phyloP scores from a whole-genome alignment of 2,888 invertebrate genomes.

The Boloria euphrosyne region DNA sequence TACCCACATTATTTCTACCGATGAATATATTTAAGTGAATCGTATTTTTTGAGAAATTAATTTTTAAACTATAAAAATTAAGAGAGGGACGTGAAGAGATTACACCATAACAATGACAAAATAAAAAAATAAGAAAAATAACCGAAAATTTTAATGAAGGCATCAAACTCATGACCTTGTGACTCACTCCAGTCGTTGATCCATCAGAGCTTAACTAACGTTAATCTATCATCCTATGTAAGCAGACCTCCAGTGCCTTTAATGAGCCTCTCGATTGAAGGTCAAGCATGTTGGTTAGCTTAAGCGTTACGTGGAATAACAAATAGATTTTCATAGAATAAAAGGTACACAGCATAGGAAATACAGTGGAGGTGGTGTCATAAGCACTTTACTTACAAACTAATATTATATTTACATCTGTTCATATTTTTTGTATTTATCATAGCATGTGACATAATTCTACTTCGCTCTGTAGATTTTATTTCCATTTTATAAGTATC shows the following conservation, averaged over 20 bases:
- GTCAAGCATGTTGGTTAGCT: slow-evolving; percentile 3
- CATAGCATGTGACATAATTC: too few species aligned
- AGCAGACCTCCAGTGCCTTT: slow-evolving; percentile 6
- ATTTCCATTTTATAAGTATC: too few species aligned
- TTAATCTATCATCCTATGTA: slow-evolving; percentile 1
- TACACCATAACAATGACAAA: too few species aligned
- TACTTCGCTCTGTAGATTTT: too few species aligned
- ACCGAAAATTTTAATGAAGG: background rate
- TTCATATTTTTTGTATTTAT: background rate
- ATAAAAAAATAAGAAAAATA: too few species aligned
- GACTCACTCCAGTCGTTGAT: background rate
- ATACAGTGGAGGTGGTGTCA: background rate
- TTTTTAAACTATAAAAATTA: too few species aligned
- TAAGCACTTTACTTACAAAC: background rate
- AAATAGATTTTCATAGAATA: slow-evolving; percentile 32
- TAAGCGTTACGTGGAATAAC: slow-evolving; percentile 19
- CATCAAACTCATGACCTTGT: slow-evolving; percentile 4
- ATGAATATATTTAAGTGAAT: too few species aligned
- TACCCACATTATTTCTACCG: too few species aligned
- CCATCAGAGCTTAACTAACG: slow-evolving; percentile 10
- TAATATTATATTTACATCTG: too few species aligned
- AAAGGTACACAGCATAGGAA: background rate
- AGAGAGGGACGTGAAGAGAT: too few species aligned
- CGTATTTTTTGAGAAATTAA: too few species aligned
- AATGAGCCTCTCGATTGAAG: slow-evolving; percentile 3